Conservation (phyloP, 2,888 invertebrate species). For the Cataglyphis albicans region DNA sequence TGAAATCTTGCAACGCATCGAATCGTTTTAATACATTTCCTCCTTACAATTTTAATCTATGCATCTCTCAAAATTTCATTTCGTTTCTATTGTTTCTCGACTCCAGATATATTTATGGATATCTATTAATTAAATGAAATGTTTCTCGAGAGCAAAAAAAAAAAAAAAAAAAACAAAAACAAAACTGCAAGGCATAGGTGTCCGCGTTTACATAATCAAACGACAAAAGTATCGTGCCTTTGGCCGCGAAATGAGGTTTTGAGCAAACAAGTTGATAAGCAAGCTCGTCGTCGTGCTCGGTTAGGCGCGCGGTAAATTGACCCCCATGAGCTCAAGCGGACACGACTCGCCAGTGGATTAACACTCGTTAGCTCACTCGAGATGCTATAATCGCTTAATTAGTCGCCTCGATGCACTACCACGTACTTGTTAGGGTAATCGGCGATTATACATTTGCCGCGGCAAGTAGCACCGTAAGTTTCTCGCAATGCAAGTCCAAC, state of each 20-base stretch:
- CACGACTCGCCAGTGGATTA: conserved; percentile 73
- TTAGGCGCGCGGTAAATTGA: conserved; percentile 65
- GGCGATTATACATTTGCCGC: conserved; percentile 56
- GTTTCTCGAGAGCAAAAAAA: not conserved
- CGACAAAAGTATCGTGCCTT: conserved; percentile 24
- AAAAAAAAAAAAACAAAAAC: not conserved
- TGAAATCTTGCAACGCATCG: not conserved
- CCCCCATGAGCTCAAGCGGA: conserved; percentile 59
- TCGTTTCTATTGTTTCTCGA: not conserved
- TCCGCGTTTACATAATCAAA: conserved; percentile 1
- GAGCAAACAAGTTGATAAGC: conserved; percentile 64
- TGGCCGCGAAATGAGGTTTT: conserved; percentile 31
- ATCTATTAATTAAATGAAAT: conserved; percentile 1
- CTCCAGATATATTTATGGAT: not conserved
- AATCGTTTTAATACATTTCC: conserved; percentile 1
- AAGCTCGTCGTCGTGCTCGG: conserved; percentile 66
- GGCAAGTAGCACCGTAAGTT: conserved; percentile 54
- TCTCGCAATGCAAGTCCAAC: conserved; percentile 40
- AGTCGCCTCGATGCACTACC: conserved; percentile 64
- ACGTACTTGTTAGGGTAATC: conserved; percentile 66
- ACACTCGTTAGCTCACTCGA: conserved; percentile 71
- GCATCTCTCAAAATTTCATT: not conserved
- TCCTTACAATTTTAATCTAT: not conserved
- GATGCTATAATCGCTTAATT: conserved; percentile 74
- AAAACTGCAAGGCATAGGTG: not conserved